Evolutionary conservation across 1,140 invertebrate genomes (phyloP), one percentile per base, ranked within the genome.

Genomic region (Drosophila orena): DNA sequence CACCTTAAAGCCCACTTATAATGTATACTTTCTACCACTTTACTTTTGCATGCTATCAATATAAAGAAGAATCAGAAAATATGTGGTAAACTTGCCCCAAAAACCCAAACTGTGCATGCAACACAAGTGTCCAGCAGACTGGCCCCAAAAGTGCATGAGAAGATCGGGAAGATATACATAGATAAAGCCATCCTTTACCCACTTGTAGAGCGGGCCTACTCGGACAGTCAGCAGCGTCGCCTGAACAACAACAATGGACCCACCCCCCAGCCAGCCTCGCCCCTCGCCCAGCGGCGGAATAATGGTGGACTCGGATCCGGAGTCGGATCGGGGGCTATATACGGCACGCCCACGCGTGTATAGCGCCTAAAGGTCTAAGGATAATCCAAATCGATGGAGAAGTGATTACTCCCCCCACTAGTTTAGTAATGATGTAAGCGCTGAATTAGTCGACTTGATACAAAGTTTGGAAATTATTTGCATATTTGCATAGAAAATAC

Each of bases 161-260:
- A 58, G 38, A 89, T 70, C 71, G 49, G 58, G 55, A 59, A 68
- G 61, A 50, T 55, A 37, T 49, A 53, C 15, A 30, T 49, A 53
- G 20, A 30, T 58, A 55, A 60, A 35, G 38, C 57, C 34, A 62
- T 42, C 10, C 54, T 54, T 47, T 57, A 30, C 24, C 35, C 34
- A 78, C 49, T 73, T 78, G 34, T 76, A 92, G 91, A 92, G 47
- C 91, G 91, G 44, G 91, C 91, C 66, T 91, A 88, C 69, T 92
- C 91, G 47, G 91, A 92, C 57, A 91, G 89, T 37, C 91, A 92
- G 66, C 91, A 92, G 46, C 79, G 91, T 46, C 83, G 85, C 15
- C 65, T 88, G 52, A 89, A 89, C 74, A 91, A 92, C 47, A 92
- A 91, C 58, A 80, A 80, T 14, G 75, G 84, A 20, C 71, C 70